phyloP scores from a whole-genome alignment of 1,140 invertebrate species.

The Pteromalus puparum region DNA sequence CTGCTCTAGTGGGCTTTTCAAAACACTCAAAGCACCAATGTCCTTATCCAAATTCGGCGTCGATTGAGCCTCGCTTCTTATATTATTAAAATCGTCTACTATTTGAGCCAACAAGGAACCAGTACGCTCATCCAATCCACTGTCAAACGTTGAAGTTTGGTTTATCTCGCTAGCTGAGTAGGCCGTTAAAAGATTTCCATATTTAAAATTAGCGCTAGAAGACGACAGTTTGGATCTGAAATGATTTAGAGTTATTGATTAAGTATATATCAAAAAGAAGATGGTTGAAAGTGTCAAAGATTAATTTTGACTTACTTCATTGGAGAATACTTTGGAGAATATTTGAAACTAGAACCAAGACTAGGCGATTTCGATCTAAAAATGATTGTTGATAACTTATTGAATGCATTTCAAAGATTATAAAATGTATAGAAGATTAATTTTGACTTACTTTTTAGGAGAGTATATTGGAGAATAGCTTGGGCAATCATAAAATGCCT shows the following conservation, averaged over 20 bases:
- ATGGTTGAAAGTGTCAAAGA: too few species aligned
- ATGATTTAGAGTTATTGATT: too few species aligned
- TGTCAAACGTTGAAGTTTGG: too few species aligned
- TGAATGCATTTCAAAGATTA: too few species aligned
- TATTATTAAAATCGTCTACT: neutral
- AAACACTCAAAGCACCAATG: neutral
- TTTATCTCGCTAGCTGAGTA: neutral
- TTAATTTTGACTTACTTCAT: too few species aligned
- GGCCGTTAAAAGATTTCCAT: neutral
- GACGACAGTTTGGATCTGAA: too few species aligned
- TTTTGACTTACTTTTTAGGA: neutral
- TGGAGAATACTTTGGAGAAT: too few species aligned
- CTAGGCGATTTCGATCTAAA: neutral
- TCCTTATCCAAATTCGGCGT: neutral
- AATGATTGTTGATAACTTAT: neutral
- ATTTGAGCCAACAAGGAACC: neutral
- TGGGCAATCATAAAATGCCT: neutral
- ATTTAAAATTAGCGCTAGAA: neutral
- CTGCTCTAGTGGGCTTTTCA: too few species aligned
- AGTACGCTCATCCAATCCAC: neutral
- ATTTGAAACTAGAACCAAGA: too few species aligned
- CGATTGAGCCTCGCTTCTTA: neutral
- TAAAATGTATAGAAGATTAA: neutral
- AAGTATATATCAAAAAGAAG: too few species aligned
- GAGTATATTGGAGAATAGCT: neutral